phyloP scores from a whole-genome alignment of 2,113 vertebrate species.

The Haemorhous mexicanus region DNA sequence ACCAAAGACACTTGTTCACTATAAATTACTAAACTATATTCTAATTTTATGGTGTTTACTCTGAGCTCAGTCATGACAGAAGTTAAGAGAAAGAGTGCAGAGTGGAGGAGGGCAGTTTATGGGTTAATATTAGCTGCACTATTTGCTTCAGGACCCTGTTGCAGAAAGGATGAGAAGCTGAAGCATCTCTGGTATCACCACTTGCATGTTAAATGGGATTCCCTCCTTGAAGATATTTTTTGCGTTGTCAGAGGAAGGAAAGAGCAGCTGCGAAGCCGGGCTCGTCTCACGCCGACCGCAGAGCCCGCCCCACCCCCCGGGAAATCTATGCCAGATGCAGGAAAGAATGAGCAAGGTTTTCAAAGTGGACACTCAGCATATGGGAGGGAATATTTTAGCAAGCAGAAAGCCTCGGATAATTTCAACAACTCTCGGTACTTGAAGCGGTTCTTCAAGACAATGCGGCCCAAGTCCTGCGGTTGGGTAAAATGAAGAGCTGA shows the following conservation, averaged over 20 bases:
- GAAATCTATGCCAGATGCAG: slow-evolving; percentile 74
- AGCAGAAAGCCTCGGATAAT: neutral
- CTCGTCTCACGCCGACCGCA: slow-evolving; percentile 54
- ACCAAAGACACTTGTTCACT: neutral
- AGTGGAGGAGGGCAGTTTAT: neutral
- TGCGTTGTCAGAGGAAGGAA: slow-evolving; percentile 67
- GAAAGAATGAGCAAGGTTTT: slow-evolving; percentile 59
- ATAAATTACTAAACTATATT: neutral
- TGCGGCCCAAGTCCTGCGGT: rapidly evolving
- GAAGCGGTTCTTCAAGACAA: neutral
- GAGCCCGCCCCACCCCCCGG: slow-evolving; percentile 37
- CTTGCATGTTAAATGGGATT: slow-evolving; percentile 66
- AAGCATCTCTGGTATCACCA: slow-evolving; percentile 26
- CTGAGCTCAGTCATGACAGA: neutral
- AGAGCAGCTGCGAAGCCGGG: slow-evolving; percentile 53
- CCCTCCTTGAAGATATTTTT: slow-evolving; percentile 71
- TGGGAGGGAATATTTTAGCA: slow-evolving; percentile 2
- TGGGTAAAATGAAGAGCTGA: neutral
- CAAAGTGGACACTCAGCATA: slow-evolving; percentile 57
- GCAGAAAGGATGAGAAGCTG: slow-evolving; percentile 36
- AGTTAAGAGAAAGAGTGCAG: neutral
- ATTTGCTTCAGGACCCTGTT: slow-evolving; percentile 39
- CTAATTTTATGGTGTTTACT: neutral
- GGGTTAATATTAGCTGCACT: slow-evolving; percentile 7
- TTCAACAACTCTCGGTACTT: neutral